Conservation (phyloP, 2,888 invertebrate species). For the Drosophila glabriapex region DNA sequence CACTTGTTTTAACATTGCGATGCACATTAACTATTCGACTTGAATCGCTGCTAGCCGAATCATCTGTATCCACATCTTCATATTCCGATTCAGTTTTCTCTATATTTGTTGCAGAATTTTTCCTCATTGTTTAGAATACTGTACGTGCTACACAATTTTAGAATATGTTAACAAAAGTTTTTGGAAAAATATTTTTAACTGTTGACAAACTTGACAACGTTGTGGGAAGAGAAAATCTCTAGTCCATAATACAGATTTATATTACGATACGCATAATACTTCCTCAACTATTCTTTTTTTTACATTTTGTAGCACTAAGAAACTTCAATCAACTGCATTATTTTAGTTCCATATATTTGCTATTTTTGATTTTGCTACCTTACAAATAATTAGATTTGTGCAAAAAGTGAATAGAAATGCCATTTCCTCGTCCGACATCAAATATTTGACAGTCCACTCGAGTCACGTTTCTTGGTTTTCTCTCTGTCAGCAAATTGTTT, state of each 20-base stretch:
- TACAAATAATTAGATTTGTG: not conserved
- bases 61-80: not conserved
- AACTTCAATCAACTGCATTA: not conserved
- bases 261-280: not conserved
- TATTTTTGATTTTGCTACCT: not conserved
- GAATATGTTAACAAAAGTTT: not conserved
- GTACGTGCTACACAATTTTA: not conserved
- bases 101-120: not conserved
- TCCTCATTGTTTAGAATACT: not conserved
- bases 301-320: not conserved
- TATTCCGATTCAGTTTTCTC: not conserved
- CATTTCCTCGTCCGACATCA: constrained; percentile 10
- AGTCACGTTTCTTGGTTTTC: constrained; percentile 14
- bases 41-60: constrained; percentile 35
- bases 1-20: constrained; percentile 59
- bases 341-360: not conserved
- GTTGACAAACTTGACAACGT: constrained; percentile 2
- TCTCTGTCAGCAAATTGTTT: constrained; percentile 14
- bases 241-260: not conserved
- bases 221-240: not conserved
- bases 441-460: constrained; percentile 20
- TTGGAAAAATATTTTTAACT: not conserved
- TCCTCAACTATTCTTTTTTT: not conserved
- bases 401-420: constrained; percentile 20
- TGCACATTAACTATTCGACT: not conserved